Conservation (phyloP, 2,797 vertebrate species). For the Glyptemys insculpta region DNA sequence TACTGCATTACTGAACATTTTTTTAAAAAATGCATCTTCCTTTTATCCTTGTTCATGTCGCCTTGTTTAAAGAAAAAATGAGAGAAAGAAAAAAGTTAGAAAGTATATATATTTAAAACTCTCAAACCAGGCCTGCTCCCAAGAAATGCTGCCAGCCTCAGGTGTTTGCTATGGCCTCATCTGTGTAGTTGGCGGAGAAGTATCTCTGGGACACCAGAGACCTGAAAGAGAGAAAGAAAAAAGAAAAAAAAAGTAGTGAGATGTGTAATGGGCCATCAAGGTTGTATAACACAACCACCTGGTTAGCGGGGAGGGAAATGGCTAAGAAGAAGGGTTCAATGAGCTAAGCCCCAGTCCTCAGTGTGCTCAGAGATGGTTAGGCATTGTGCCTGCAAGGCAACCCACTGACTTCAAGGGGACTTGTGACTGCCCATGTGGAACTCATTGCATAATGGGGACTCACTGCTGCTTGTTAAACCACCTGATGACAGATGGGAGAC, state of each 20-base stretch:
- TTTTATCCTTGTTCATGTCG: not conserved
- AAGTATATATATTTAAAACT: not conserved
- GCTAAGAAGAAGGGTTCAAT: not conserved
- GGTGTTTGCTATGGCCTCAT: constrained; percentile 25
- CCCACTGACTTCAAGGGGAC: not conserved
- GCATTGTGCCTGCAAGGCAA: not conserved
- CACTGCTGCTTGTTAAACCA: not conserved
- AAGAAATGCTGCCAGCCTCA: not conserved
- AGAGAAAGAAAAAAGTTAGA: constrained; percentile 3
- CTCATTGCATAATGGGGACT: not conserved
- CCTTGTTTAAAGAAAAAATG: not conserved
- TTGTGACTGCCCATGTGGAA: not conserved
- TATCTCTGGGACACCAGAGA: constrained; percentile 37
- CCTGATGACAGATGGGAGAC: not conserved
- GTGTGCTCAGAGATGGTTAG: not conserved
- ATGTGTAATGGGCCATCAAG: constrained; percentile 20
- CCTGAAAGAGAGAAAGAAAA: constrained; percentile 20
- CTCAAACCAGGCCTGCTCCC: not conserved
- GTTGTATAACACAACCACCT: constrained; percentile 11
- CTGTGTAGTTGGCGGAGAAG: constrained; percentile 26
- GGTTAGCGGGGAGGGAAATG: not conserved
- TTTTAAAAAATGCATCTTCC: not conserved
- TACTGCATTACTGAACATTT: not conserved
- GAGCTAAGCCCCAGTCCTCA: not conserved
- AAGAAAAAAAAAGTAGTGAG: not conserved